phyloP scores from a whole-genome alignment of 2,797 vertebrate species.

The Acropternis orthonyx region DNA sequence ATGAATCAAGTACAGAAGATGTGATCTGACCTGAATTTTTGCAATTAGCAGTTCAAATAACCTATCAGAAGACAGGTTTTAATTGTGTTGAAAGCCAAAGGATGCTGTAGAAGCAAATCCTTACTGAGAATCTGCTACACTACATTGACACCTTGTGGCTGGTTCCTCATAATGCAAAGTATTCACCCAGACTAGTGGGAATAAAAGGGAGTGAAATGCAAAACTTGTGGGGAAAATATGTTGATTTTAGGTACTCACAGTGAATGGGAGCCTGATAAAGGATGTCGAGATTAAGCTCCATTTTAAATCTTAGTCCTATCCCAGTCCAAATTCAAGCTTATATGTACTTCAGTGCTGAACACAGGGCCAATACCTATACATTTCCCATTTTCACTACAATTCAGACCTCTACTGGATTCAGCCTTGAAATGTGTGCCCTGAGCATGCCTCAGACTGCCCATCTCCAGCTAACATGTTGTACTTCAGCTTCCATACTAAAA shows the following conservation, averaged over 20 bases:
- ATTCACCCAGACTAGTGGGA: not conserved
- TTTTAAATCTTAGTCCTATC: not conserved
- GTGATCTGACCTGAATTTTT: not conserved
- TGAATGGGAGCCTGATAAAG: not conserved
- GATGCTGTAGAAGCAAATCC: not conserved
- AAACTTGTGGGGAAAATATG: not conserved
- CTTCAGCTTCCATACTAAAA: not conserved
- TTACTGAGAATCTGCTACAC: not conserved
- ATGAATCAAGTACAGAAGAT: conserved; percentile 16
- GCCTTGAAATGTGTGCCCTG: not conserved
- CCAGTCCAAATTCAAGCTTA: not conserved
- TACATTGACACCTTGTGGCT: conserved; percentile 62
- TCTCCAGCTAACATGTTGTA: not conserved
- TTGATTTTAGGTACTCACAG: not conserved
- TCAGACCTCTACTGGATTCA: not conserved
- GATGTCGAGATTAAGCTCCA: not conserved
- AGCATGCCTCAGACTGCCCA: not conserved
- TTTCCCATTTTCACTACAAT: not conserved
- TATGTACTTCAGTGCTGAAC: not conserved
- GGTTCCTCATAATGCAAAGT: not conserved
- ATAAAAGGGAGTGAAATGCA: not conserved
- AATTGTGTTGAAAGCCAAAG: not conserved
- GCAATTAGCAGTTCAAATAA: not conserved
- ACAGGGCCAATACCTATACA: not conserved
- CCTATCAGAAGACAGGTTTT: not conserved